Base-by-base conservation (phyloP, 2,888 invertebrate genomes). In the Latrodectus hesperus region DNA sequence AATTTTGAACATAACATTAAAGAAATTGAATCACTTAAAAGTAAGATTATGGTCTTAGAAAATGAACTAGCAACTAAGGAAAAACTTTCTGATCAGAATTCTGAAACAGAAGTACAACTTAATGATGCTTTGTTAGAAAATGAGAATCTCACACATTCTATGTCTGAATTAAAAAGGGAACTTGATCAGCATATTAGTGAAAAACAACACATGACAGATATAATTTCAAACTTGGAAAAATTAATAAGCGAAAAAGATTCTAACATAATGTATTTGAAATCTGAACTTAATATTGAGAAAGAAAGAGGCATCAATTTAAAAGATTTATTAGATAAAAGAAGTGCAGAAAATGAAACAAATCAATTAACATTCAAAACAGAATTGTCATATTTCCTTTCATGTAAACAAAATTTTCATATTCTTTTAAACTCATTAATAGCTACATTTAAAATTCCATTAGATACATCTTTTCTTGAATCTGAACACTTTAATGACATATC, bases 11-110 rank as follows among this genome's bases (percentile, higher is more conserved):
- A 93, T 95, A 12, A 96, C 89, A 93, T 97, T 90, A 95, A 96
- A 91, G 97, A 97, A 92, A 92, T 97, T 68, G 97, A 96, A 92
- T 96, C 96, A 91, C 94, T 96, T 80, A 97, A 97, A 92, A 92
- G 92, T 78, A 92, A 92, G 88, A 92, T 92, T 90, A 92, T 92
- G 81, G 90, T 5, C 10, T 10, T 80, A 8, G 65, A 85, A 76
- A 71, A 71, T 17, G 71, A 85, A 53, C 14, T 75, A 16, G 11
- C 51, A 65, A 26, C 11, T 8, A 76, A 22, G 22, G 5, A 16
- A 12, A 78, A 67, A 52, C 60, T 65, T 78, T 64, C 73, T 17
- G 78, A 73, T n/a, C 73, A 77, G 53, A 68, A 73, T 65, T 64
- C 77, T 9, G 71, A 17, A 52, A 51, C 72, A 16, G 16, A 82